phyloP scores from a whole-genome alignment of 1,140 invertebrate genomes.

The Diprion similis region DNA sequence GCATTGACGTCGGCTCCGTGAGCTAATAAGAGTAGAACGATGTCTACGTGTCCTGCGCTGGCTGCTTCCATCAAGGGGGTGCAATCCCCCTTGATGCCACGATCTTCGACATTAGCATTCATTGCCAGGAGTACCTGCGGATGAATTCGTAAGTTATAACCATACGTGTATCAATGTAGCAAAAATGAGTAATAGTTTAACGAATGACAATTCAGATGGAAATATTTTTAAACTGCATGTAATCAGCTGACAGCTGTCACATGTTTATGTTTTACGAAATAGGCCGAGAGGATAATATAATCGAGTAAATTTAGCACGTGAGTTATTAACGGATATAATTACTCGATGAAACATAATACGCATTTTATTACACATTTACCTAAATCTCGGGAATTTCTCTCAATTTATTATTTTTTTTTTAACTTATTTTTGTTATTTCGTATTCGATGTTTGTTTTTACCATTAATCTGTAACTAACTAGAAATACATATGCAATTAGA shows the following conservation, averaged over 20 bases:
- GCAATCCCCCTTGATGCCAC: slow-evolving; percentile 94
- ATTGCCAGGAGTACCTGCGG: slow-evolving; percentile 89
- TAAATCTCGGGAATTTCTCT: too few species aligned
- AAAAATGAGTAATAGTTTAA: not conserved
- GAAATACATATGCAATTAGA: too few species aligned
- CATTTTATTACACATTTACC: too few species aligned
- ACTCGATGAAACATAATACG: too few species aligned
- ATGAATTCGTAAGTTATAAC: slow-evolving; percentile 23
- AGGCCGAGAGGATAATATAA: not conserved
- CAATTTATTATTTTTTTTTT: too few species aligned
- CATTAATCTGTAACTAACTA: too few species aligned
- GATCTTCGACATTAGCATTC: slow-evolving; percentile 96
- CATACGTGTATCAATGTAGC: not conserved
- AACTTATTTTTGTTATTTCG: too few species aligned
- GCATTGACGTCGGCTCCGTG: slow-evolving; percentile 97
- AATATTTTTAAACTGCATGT: not conserved
- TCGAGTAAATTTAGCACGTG: too few species aligned
- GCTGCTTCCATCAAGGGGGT: slow-evolving; percentile 98
- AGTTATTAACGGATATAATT: too few species aligned
- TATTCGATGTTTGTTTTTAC: too few species aligned
- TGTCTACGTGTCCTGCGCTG: slow-evolving; percentile 92
- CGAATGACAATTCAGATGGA: not conserved
- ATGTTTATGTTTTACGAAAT: slow-evolving; percentile 16
- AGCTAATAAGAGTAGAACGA: slow-evolving; percentile 88
- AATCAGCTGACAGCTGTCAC: slow-evolving; percentile 22